Evolutionary conservation across 2,797 vertebrate species (phyloP).

Genomic region (Pempheris klunzingeri): DNA sequence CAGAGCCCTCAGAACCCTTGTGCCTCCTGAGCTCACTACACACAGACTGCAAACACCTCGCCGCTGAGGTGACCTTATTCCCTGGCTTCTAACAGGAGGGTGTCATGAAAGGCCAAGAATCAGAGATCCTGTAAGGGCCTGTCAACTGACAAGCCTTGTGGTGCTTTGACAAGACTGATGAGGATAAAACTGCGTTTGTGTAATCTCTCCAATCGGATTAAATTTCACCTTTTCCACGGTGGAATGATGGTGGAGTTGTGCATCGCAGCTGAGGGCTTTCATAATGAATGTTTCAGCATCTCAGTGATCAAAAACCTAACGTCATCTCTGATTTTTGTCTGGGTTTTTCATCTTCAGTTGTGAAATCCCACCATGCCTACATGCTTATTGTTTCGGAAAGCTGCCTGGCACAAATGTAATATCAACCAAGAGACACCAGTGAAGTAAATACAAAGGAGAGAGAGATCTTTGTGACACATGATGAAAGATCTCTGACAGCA

Average conservation of each 20-base stretch:
- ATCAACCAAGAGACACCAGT: conserved; percentile 31
- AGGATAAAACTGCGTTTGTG: conserved; percentile 70
- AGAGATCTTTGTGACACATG: conserved; percentile 34
- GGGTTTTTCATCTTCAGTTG: conserved; percentile 57
- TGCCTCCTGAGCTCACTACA: conserved; percentile 33
- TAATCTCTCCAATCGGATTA: conserved; percentile 79
- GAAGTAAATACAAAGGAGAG: conserved; percentile 39
- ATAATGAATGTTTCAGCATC: conserved; percentile 65
- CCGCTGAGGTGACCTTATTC: conserved; percentile 68
- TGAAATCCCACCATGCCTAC: conserved; percentile 55
- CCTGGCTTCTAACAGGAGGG: conserved; percentile 47
- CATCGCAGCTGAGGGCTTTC: conserved; percentile 61
- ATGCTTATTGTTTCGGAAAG: conserved; percentile 57
- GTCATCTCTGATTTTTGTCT: conserved; percentile 60
- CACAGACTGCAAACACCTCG: conserved; percentile 41
- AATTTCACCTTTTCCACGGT: conserved; percentile 57
- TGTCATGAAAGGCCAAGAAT: conserved; percentile 61
- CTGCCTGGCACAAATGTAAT: conserved; percentile 57
- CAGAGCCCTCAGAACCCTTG: conserved; percentile 11
- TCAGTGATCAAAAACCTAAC: conserved; percentile 42
- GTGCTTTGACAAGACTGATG: conserved; percentile 65
- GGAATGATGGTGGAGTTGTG: conserved; percentile 49
- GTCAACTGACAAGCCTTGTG: conserved; percentile 53
- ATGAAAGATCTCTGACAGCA: conserved; percentile 56
- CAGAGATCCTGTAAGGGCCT: conserved; percentile 49